phyloP scores from a whole-genome alignment of 2,113 vertebrate species.

The Aphyosemion australe region DNA sequence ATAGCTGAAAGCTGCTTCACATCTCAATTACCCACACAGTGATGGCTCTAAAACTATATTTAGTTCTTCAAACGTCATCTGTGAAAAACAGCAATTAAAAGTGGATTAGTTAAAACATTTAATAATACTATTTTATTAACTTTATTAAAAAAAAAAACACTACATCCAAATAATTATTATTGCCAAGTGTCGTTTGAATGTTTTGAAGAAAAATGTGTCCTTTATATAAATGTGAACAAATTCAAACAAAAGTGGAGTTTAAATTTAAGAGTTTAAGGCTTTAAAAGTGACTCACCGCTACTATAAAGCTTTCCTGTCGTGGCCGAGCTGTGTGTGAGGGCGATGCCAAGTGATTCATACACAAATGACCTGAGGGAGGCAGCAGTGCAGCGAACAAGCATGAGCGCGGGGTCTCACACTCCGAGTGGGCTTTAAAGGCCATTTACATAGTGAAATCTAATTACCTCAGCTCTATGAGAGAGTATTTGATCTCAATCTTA shows the following conservation, averaged over 20 bases:
- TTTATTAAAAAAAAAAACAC: too few species aligned
- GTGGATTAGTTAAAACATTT: constrained; percentile 34
- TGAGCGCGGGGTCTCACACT: constrained; percentile 64
- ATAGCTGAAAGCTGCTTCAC: constrained; percentile 28
- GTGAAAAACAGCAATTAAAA: constrained; percentile 64
- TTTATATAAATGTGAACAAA: constrained; percentile 22
- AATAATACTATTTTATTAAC: not conserved
- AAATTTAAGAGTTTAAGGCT: constrained; percentile 25
- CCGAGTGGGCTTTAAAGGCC: constrained; percentile 74
- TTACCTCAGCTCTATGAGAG: constrained; percentile 78
- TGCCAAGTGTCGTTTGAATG: too few species aligned
- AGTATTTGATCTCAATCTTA: constrained; percentile 82
- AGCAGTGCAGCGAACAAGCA: constrained; percentile 80
- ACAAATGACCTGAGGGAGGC: constrained; percentile 83
- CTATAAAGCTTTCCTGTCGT: constrained; percentile 20
- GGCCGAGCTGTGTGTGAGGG: constrained; percentile 39
- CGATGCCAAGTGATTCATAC: constrained; percentile 68
- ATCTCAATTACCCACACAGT: constrained; percentile 40
- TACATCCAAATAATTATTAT: too few species aligned
- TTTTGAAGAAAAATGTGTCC: constrained; percentile 12
- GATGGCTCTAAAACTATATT: not conserved
- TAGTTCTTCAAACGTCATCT: constrained; percentile 38
- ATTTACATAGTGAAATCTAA: constrained; percentile 85
- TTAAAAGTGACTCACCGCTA: constrained; percentile 25
- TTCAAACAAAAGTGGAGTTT: constrained; percentile 17